Evolutionary conservation across 2,113 vertebrate genomes (phyloP), one percentile per base, ranked within the genome.

Genomic region (Aythya baeri): DNA sequence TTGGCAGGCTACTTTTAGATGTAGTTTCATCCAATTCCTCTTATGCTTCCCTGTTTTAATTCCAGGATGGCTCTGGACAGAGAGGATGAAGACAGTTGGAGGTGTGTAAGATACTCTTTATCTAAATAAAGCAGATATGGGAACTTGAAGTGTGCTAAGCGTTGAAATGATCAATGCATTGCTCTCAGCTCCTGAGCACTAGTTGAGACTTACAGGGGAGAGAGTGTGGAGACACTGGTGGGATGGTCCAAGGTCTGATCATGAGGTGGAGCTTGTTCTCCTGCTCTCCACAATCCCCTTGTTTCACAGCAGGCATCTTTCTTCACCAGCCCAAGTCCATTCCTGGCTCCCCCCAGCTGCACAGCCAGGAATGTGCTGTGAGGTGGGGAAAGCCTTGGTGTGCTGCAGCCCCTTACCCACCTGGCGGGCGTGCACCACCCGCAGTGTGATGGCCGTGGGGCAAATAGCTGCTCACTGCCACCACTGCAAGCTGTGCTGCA

Each of bases 381-480:
- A 16, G 22, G 13, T 11, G 26, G 36, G 27, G 10, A 67, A 59
- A 65, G 10, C 8, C 21, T 74, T 1, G 1, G 12, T 58, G 27
- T 72, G 34, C 41, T 2, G 0, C 1, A 0, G 13, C 17, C 41
- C 50, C 9, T 13, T 66, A 29, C 15, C 3, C 2, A 6, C 5
- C 50, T 55, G 31, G 0, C 0, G 13, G 6, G 4, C 15, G 15
- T 52, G 21, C 20, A 36, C 36, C 2, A 7, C 41, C 52, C 54
- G 17, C 16, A 50, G 25, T 4, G 5, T 7, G 75, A 27, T 57
- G 46, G 61, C 38, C 20, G 11, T 8, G 17, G 3, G 6, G 36
- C 0, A 2, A 18, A 13, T 2, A 52, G 32, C n/a, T 43, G 26
- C 41, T 27, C 49, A 32, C 0, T 0, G 57, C 0, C 5, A 62